phyloP scores from a whole-genome alignment of 2,888 invertebrate species.

The Ochropleura leucogaster region DNA sequence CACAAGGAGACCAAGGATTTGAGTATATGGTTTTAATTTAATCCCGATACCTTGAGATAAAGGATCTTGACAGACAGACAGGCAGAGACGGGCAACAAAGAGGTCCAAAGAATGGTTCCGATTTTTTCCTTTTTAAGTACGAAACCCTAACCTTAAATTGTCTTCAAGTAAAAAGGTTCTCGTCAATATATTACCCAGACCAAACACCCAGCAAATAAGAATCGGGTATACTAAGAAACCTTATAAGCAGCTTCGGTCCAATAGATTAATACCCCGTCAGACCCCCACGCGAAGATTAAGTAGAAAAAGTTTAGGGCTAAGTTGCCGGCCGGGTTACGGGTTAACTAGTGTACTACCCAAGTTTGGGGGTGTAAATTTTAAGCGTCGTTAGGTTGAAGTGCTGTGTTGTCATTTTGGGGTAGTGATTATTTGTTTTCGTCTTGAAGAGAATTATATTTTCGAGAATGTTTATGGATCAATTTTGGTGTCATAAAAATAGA shows the following conservation, averaged over 20 bases:
- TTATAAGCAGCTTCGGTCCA: conserved; percentile 54
- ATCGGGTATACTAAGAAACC: conserved; percentile 49
- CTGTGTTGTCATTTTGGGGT: conserved; percentile 22
- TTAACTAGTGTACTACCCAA: conserved; percentile 53
- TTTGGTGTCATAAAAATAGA: too few species aligned
- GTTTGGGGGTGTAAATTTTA: conserved; percentile 56
- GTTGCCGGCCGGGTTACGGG: conserved; percentile 59
- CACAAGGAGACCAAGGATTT: too few species aligned
- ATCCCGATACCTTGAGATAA: too few species aligned
- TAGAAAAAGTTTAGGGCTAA: conserved; percentile 68
- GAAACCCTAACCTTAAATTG: too few species aligned
- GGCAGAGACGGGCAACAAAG: too few species aligned
- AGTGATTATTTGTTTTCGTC: neutral
- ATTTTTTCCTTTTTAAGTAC: too few species aligned
- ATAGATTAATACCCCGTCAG: conserved; percentile 66
- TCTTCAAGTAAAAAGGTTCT: neutral
- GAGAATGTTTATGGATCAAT: too few species aligned
- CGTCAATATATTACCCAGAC: neutral
- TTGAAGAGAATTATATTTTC: neutral
- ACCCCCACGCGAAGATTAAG: conserved; percentile 65
- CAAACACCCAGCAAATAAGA: conserved; percentile 27
- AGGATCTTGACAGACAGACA: too few species aligned
- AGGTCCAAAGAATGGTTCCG: too few species aligned
- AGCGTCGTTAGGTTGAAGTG: conserved; percentile 45
- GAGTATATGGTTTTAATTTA: too few species aligned